These are phyloP conservation scores for Laodelphax striatellus DNA, from an alignment of 1,140 invertebrate species.

Conservation along the genomic window DNA sequence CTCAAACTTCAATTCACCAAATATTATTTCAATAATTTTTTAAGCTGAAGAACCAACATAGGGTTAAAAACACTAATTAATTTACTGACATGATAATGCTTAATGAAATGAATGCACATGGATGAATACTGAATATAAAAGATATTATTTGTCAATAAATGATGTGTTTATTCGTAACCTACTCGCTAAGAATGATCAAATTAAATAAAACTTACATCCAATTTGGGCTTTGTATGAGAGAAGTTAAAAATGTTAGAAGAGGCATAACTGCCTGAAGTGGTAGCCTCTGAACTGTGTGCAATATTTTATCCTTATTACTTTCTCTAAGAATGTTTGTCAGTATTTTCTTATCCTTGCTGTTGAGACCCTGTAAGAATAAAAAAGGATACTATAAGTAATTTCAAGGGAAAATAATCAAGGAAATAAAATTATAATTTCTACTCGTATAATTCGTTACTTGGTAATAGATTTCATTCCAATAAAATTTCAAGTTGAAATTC, in stretches of 20 bases:
- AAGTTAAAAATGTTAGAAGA: conserved; percentile 46
- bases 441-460: too few species aligned
- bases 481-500: not conserved
- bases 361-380: conserved; percentile 47
- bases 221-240: conserved; percentile 43
- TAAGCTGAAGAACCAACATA: too few species aligned
- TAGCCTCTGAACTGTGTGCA: conserved; percentile 45
- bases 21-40: too few species aligned
- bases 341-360: conserved; percentile 58
- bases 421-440: not conserved
- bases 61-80: too few species aligned
- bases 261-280: conserved; percentile 47
- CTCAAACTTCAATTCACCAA: too few species aligned
- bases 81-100: too few species aligned
- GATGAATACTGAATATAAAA: too few species aligned
- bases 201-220: conserved; percentile 7
- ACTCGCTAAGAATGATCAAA: conserved; percentile 5
- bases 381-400: not conserved
- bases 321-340: conserved; percentile 41
- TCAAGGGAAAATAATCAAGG: not conserved
- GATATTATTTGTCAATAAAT: too few species aligned
- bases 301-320: conserved; percentile 42
- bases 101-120: too few species aligned
- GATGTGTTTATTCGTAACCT: too few species aligned
- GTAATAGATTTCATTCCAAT: not conserved